phyloP scores from a whole-genome alignment of 1,140 invertebrate genomes.

The Brachionus sp. region DNA sequence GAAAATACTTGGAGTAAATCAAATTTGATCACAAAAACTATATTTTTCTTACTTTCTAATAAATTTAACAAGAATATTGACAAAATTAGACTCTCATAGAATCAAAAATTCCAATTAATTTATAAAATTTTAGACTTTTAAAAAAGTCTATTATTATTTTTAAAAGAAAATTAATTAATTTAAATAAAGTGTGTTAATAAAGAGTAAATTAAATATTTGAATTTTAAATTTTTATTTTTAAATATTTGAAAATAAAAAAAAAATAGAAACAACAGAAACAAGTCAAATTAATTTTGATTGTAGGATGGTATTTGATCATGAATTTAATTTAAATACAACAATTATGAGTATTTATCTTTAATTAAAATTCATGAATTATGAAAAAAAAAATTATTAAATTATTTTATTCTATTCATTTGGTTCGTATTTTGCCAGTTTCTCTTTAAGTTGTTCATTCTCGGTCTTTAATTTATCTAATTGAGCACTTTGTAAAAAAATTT shows the following conservation, averaged over 20 bases:
- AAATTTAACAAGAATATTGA: conserved; percentile 1
- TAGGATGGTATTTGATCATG: background rate
- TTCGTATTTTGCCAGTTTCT: conserved; percentile 38
- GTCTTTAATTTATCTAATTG: conserved; percentile 59
- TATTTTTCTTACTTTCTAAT: background rate
- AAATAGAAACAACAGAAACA: background rate
- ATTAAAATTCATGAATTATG: background rate
- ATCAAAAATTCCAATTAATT: no score
- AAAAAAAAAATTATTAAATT: background rate
- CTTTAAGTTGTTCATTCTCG: conserved; percentile 57
- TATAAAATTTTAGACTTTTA: no score
- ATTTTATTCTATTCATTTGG: background rate
- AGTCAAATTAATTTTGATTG: background rate
- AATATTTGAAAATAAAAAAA: background rate
- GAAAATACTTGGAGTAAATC: background rate
- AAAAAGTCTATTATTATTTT: no score
- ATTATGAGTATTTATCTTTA: background rate
- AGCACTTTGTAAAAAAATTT: conserved; percentile 50
- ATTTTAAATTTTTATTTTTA: background rate
- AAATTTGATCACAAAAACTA: background rate
- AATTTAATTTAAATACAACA: background rate
- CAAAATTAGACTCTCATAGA: background rate
- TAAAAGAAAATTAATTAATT: background rate
- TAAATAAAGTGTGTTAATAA: no score
- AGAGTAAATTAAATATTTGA: background rate